phyloP scores from a whole-genome alignment of 2,797 vertebrate species.

The Channa striata region DNA sequence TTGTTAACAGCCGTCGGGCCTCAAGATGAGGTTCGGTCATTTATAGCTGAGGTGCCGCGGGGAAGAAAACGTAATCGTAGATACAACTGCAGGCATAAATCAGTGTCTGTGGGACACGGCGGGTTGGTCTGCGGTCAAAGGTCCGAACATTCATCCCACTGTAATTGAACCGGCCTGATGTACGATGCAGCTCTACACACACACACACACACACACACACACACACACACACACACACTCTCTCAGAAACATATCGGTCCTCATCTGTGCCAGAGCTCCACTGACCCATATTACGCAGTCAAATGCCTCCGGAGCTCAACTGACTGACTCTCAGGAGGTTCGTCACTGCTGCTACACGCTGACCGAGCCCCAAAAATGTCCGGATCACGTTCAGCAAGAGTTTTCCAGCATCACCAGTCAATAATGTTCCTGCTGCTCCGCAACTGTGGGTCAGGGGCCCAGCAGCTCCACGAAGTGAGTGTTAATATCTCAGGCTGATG shows the following conservation, averaged over 20 bases:
- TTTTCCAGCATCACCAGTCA: slow-evolving; percentile 4
- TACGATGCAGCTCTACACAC: slow-evolving; percentile 24
- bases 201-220: slow-evolving; percentile 5
- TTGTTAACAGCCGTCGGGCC: too few species aligned
- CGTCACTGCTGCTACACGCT: slow-evolving; percentile 59
- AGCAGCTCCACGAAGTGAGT: too few species aligned
- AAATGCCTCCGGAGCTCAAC: slow-evolving; percentile 32
- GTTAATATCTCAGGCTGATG: too few species aligned
- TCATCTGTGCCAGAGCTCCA: slow-evolving; percentile 69
- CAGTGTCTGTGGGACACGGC: slow-evolving; percentile 32
- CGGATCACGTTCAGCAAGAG: slow-evolving; percentile 34
- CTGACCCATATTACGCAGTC: slow-evolving; percentile 76
- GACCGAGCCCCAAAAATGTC: slow-evolving; percentile 57
- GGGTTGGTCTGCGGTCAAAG: slow-evolving; percentile 27
- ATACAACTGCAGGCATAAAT: too few species aligned
- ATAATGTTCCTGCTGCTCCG: too few species aligned
- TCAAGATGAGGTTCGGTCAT: too few species aligned
- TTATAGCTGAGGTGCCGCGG: too few species aligned
- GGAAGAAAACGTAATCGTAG: too few species aligned
- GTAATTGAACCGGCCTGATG: slow-evolving; percentile 44
- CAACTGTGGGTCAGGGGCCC: too few species aligned
- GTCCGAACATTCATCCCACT: slow-evolving; percentile 49
- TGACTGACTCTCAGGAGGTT: slow-evolving; percentile 59
- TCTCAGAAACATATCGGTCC: slow-evolving; percentile 54
- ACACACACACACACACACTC: slow-evolving; percentile 29